Evolutionary conservation across 2,113 vertebrate genomes (phyloP).

Genomic region (Leptobrachium ailaonicum): DNA sequence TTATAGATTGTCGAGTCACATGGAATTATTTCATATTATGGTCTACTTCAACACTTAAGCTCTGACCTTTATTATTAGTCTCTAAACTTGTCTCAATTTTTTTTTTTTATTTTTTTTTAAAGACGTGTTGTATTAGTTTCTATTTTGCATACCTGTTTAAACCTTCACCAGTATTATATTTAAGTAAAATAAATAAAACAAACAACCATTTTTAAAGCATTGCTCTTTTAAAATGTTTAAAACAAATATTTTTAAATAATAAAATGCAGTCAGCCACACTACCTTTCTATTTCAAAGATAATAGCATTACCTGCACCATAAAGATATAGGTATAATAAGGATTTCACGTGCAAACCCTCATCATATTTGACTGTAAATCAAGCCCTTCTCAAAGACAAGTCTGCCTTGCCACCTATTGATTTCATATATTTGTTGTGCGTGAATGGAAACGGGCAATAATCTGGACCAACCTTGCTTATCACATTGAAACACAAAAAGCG

Average conservation of each 20-base stretch:
- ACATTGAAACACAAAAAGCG: slow-evolving; percentile 14
- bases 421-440: slow-evolving; percentile 21
- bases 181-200: no score
- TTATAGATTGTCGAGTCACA: no score
- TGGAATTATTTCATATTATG: no score
- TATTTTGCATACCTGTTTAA: no score
- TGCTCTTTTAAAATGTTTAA: no score
- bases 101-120: no score
- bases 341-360: not conserved
- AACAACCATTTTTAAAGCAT: no score
- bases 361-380: slow-evolving; percentile 21
- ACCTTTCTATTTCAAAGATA: not conserved
- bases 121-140: no score
- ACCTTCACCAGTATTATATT: no score
- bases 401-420: slow-evolving; percentile 37
- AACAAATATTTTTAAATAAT: not conserved
- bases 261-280: not conserved
- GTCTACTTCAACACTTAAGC: no score
- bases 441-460: slow-evolving; percentile 20
- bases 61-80: no score
- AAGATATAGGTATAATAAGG: not conserved
- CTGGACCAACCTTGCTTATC: slow-evolving; percentile 17
- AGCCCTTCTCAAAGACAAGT: not conserved
- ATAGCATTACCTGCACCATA: not conserved
- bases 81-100: no score